Evolutionary conservation across 1,140 invertebrate genomes (phyloP).

Genomic region (Lycorma delicatula): DNA sequence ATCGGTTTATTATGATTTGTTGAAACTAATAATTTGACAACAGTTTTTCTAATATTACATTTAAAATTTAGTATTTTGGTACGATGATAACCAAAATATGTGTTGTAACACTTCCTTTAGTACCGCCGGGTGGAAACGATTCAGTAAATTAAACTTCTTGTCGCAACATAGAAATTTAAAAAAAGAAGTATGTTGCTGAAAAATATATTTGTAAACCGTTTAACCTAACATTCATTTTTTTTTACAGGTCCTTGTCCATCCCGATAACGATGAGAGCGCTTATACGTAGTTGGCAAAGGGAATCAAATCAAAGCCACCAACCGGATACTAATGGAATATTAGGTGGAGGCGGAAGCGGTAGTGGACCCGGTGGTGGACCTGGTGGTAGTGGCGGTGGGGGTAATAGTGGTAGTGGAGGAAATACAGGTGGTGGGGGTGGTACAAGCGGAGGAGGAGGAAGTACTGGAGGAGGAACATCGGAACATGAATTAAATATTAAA

Average conservation of each 20-base stretch:
- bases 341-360: conserved; percentile 14
- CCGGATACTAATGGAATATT: conserved; percentile 8
- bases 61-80: too few species aligned
- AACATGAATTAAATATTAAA: neutral
- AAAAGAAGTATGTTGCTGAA: too few species aligned
- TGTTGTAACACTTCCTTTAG: too few species aligned
- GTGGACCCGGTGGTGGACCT: conserved; percentile 6
- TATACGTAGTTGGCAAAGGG: conserved; percentile 50
- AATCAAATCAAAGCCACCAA: conserved; percentile 8
- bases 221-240: conserved; percentile 20
- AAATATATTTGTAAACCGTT: too few species aligned
- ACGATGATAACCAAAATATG: too few species aligned
- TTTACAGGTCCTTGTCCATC: conserved; percentile 70
- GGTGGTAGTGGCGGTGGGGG: conserved; percentile 17
- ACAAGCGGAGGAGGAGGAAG: conserved; percentile 38
- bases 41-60: too few species aligned
- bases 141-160: too few species aligned
- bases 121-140: too few species aligned
- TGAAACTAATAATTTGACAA: too few species aligned
- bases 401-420: conserved; percentile 14
- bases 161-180: too few species aligned
- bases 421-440: conserved; percentile 21
- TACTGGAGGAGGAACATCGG: conserved; percentile 33
- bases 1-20: too few species aligned
- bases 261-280: conserved; percentile 76